Evolutionary conservation across 2,888 invertebrate species (phyloP).

Genomic region (Congeria kusceri): DNA sequence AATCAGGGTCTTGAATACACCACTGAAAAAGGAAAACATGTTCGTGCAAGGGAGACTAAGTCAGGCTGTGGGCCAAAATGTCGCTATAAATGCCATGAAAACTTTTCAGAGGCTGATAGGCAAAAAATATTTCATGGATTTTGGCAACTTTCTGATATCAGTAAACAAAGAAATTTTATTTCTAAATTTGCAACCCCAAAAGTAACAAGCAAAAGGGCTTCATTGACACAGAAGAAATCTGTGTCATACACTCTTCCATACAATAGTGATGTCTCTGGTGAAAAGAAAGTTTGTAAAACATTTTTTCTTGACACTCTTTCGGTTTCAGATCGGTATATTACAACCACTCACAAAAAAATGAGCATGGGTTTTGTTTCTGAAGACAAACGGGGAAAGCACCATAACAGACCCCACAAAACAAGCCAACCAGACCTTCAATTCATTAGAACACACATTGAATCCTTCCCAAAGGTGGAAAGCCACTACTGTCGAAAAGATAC

Average conservation of each 20-base stretch:
- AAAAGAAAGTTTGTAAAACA: too few relatives aligned
- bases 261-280: too few relatives aligned
- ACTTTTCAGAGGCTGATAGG: too few relatives aligned
- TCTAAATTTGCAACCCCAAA: too few relatives aligned
- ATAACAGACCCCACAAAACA: slow-evolving; percentile 15
- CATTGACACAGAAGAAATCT: too few relatives aligned
- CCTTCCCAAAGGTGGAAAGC: slow-evolving; percentile 39
- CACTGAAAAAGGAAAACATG: not conserved
- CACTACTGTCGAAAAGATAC: slow-evolving; percentile 45
- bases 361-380: not conserved
- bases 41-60: not conserved
- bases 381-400: slow-evolving; percentile 12
- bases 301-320: slow-evolving; percentile 31
- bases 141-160: too few relatives aligned
- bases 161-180: too few relatives aligned
- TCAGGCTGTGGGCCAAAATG: slow-evolving; percentile 24
- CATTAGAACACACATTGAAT: slow-evolving; percentile 27
- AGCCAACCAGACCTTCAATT: not conserved
- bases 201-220: too few relatives aligned
- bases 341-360: slow-evolving; percentile 2
- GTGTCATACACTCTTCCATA: too few relatives aligned
- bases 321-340: slow-evolving; percentile 11
- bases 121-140: too few relatives aligned
- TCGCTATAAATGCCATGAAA: slow-evolving; percentile 13
- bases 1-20: slow-evolving; percentile 7